phyloP scores from a whole-genome alignment of 2,797 vertebrate species.

The Tangara arthus region DNA sequence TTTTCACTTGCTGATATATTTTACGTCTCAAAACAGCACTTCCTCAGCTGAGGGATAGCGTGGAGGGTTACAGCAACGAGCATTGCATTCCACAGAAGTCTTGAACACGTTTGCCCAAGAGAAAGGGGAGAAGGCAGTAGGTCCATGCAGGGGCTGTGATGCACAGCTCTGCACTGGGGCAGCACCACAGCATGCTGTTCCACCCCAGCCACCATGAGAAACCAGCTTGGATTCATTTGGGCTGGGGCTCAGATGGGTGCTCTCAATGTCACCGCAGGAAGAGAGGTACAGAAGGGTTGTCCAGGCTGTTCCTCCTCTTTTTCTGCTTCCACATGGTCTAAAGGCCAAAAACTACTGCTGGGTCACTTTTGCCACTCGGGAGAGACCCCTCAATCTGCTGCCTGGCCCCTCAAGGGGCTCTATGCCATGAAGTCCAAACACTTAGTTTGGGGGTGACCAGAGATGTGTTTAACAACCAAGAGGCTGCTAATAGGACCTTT shows the following conservation, averaged over 20 bases:
- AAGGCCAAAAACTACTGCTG: not conserved
- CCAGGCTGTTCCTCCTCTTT: not conserved
- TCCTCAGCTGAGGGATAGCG: too few species aligned
- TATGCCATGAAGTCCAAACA: not conserved
- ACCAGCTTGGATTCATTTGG: not conserved
- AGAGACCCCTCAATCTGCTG: not conserved
- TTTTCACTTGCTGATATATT: not conserved
- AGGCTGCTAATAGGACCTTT: not conserved
- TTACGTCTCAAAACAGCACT: not conserved
- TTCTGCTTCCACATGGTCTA: not conserved
- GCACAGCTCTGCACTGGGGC: not conserved
- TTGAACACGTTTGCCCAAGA: not conserved
- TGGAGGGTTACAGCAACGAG: not conserved
- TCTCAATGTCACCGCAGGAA: fast-evolving
- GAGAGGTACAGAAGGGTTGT: not conserved
- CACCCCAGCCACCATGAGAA: not conserved
- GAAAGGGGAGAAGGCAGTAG: not conserved
- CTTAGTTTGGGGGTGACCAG: fast-evolving
- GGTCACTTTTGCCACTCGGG: not conserved
- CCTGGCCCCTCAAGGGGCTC: not conserved
- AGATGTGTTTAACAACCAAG: not conserved
- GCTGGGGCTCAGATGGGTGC: not conserved
- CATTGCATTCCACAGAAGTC: not conserved
- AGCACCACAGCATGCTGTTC: not conserved
- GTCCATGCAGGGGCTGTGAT: not conserved